These are phyloP conservation scores for Eustalomyia histrio DNA, from an alignment of 2,888 invertebrate species.

Conservation along the genomic window DNA sequence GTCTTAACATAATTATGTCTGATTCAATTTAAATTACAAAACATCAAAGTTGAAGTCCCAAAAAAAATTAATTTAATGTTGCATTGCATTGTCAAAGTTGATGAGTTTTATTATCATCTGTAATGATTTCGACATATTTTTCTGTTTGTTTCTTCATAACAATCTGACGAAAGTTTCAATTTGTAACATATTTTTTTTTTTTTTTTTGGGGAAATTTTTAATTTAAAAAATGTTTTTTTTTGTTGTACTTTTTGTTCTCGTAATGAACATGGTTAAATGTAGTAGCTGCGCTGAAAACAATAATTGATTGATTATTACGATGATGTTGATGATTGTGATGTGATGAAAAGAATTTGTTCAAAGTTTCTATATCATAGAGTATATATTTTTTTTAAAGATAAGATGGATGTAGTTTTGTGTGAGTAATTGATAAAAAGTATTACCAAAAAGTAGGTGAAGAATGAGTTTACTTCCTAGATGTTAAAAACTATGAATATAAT, in stretches of 20 bases:
- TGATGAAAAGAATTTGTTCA: neutral
- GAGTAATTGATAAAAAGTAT: neutral
- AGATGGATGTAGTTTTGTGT: too few relatives aligned
- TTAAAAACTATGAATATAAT: too few relatives aligned
- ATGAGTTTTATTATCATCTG: neutral
- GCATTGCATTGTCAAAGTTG: neutral
- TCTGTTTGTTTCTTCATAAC: neutral
- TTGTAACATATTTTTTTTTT: conserved; percentile 7
- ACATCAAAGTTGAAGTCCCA: too few relatives aligned
- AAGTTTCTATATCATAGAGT: neutral
- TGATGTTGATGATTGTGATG: neutral
- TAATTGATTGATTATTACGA: conserved; percentile 7
- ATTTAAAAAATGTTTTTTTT: conserved; percentile 4
- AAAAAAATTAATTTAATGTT: too few relatives aligned
- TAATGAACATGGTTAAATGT: conserved; percentile 1
- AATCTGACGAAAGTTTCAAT: neutral
- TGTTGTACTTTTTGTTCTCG: neutral
- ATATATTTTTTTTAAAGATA: too few relatives aligned
- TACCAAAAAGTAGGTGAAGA: neutral
- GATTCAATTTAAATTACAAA: too few relatives aligned
- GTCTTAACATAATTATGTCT: too few relatives aligned
- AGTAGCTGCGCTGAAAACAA: conserved; percentile 5
- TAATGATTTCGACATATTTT: neutral
- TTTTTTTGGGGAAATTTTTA: neutral
- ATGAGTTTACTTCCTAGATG: neutral